Base-by-base conservation (phyloP, 2,888 invertebrate species). In the Yponomeuta sedellus region DNA sequence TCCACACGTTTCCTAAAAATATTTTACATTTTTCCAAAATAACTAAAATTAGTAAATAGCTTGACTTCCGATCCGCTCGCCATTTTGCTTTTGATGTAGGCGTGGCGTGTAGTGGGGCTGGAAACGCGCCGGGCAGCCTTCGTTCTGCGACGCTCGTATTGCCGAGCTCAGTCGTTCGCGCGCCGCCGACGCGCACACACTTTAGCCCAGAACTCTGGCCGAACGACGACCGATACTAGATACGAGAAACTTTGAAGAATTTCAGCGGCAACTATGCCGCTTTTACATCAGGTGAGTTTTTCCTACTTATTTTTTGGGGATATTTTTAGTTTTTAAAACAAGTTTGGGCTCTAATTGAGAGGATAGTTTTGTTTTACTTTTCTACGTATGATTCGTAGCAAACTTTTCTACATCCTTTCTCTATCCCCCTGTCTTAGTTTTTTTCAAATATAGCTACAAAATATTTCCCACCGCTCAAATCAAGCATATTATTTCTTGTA, bases 241-340 rank as follows among this genome's bases (percentile, higher is more conserved):
- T 67, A 69, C 67, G 71, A 75, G 73, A 73, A 79, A 82, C 78
- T 83, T 81, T 66, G 68, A 66, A 70, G 76, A 81, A 78, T 67
- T 79, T 78, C 70, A 72, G 80, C 83, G 83, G 85, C 80, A 77
- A 70, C 69, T 68, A 90, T 90, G 89, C 86, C 89, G 84, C 82
- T 88, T 61, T 71, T 90, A 72, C 88, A 84, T 73, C 85, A 82
- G 79, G 89, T 85, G 20, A 83, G 82, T 78, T 66, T 67, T 40
- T 65, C 20, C 2, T 10, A 61, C 64, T 34, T 67, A 12, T 61
- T 40, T 59, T 61, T 10, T 61, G 25, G 25, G 34, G 2, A 12
- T 5, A 28, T 28, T 28, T 28, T 28, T 28, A 28, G 28, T 4
- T 28, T 28, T 28, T 28, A 28, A 28, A 28, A n/a, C n/a, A n/a